These are phyloP conservation scores for Tragelaphus buxtoni DNA, from an alignment of 2,113 vertebrate species.

Conservation along the genomic window DNA sequence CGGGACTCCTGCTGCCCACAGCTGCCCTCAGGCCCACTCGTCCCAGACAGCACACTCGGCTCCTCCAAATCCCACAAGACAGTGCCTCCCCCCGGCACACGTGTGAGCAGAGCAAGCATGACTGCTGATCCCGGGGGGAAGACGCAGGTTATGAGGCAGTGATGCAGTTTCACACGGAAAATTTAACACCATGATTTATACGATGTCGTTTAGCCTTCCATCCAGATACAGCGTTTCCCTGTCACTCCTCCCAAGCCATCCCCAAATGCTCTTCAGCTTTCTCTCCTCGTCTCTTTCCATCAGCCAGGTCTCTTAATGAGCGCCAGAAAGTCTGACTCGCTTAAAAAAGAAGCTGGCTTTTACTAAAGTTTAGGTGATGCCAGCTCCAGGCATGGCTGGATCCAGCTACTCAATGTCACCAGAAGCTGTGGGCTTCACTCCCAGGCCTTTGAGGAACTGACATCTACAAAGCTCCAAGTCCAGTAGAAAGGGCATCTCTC, in stretches of 20 bases:
- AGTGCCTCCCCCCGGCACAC: background rate
- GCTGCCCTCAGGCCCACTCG: background rate
- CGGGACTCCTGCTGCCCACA: background rate
- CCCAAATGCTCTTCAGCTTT: background rate
- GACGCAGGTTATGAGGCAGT: fast-evolving
- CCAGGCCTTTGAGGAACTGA: background rate
- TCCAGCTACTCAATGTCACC: background rate
- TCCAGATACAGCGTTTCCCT: fast-evolving
- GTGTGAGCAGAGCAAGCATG: background rate
- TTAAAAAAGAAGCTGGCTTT: background rate
- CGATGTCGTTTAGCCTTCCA: background rate
- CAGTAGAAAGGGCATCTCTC: background rate
- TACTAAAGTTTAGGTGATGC: background rate
- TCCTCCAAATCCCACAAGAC: background rate
- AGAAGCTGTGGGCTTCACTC: background rate
- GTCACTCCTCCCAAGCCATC: background rate
- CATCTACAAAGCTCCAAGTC: background rate
- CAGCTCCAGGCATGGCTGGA: background rate
- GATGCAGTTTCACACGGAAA: too few species aligned
- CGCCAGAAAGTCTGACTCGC: background rate
- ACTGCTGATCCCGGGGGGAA: too few species aligned
- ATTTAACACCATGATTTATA: background rate
- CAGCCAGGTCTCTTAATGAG: background rate
- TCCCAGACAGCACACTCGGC: background rate
- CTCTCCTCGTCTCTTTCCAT: background rate